Base-by-base conservation (phyloP, 2,888 invertebrate species). In the Cancer borealis region DNA sequence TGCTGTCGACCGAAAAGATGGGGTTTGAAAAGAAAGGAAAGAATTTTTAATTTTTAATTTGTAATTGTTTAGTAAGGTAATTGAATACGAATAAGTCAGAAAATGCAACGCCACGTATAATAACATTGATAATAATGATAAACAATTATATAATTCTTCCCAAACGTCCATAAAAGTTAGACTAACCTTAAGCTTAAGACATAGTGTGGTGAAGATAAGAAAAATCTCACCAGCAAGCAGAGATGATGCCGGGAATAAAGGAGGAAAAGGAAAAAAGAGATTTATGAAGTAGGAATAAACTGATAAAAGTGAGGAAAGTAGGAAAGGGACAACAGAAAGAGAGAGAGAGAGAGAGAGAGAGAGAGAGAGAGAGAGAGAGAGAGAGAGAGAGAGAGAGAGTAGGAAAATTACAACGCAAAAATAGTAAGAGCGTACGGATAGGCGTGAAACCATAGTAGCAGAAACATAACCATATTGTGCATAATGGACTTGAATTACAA, bases 301-400 rank as follows among this genome's bases (percentile, higher is more conserved):
- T 66, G 66, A 66, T 17, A 26, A 79, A 30, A 12, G 12, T 10
- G 79, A 26, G 30, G 26, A 30, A 79, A 79, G 30, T 79, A 79
- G 79, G 79, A 79, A 79, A 79, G 21, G 88, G 46, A 88, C 17
- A 47, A n/a, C 46, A 0, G 88, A 88, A 46, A 39, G 46, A 46
- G 46, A 88, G 88, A 88, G 89, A 89, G 47, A 89, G 47, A 46
- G 89, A 89, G 45, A 89, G 45, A 89, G 47, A 46, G 89, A 46
- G 47, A 89, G 89, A 89, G 89, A 89, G 47, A 89, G 47, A 46
- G 89, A 89, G 45, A 89, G 45, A 89, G 47, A 89, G 47, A 46
- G 47, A 89, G 89, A 89, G 89, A 89, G 89, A 89, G 89, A 89
- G 89, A 89, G 89, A 89, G 89, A 89, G 89, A 89, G n/a, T n/a